These are phyloP conservation scores for Drosophila barbarae DNA, from an alignment of 2,888 invertebrate species.

Conservation along the genomic window DNA sequence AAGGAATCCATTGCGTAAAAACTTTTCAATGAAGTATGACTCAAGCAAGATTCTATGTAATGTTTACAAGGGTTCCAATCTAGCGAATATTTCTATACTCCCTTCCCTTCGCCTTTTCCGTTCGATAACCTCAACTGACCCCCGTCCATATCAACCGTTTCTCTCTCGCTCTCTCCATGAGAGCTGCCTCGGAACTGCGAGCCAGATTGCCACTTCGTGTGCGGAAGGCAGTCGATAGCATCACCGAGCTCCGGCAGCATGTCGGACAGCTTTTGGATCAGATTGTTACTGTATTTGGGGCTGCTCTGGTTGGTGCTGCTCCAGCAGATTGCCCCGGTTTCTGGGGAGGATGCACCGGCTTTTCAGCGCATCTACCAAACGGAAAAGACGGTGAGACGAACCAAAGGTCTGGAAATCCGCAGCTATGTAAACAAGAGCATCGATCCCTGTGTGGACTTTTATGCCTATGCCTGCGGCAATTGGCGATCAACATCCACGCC, in stretches of 20 bases:
- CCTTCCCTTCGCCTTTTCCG: background rate
- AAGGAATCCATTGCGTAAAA: background rate
- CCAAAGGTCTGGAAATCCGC: conserved; percentile 61
- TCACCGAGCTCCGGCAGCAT: conserved; percentile 53
- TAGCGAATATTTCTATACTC: background rate
- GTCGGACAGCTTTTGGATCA: conserved; percentile 32
- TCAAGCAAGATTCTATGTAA: background rate
- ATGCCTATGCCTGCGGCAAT: conserved; percentile 77
- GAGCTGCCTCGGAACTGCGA: background rate
- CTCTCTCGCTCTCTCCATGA: background rate
- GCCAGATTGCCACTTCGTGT: conserved; percentile 1
- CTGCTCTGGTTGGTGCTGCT: conserved; percentile 12
- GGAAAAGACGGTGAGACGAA: conserved; percentile 59
- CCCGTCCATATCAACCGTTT: conserved; percentile 47
- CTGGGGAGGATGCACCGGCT: conserved; percentile 16
- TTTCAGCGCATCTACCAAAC: conserved; percentile 62
- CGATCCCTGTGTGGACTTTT: conserved; percentile 76
- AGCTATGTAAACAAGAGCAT: conserved; percentile 65
- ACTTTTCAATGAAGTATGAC: background rate
- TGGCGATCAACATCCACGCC: conserved; percentile 55
- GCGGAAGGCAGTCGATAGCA: conserved; percentile 41
- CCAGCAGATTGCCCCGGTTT: background rate
- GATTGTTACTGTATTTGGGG: conserved; percentile 6
- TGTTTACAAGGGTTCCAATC: background rate
- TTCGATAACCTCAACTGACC: conserved; percentile 58